phyloP scores from a whole-genome alignment of 2,113 vertebrate species.

The Notarius lentiginosus region DNA sequence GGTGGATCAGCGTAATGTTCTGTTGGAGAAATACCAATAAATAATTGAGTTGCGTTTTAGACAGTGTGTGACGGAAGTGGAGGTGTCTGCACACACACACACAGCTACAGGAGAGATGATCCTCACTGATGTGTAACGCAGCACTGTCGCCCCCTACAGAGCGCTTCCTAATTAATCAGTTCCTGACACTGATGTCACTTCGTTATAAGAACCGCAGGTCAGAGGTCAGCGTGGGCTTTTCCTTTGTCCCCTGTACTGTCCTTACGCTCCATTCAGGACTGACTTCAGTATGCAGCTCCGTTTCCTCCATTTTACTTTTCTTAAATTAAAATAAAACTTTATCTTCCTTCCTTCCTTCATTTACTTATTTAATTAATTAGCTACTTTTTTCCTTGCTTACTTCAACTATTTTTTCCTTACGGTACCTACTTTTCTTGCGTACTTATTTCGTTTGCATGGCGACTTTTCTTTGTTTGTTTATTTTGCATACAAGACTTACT shows the following conservation, averaged over 20 bases:
- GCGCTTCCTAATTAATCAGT: too few relatives aligned
- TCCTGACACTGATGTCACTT: too few relatives aligned
- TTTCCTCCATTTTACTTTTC: too few relatives aligned
- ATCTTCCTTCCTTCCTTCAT: background rate
- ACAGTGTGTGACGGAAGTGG: background rate
- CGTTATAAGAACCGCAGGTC: background rate
- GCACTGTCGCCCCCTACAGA: constrained; percentile 29
- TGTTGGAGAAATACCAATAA: background rate
- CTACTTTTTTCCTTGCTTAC: background rate
- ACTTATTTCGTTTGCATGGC: too few relatives aligned
- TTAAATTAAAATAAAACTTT: too few relatives aligned
- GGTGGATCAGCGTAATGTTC: background rate
- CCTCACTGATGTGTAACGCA: background rate
- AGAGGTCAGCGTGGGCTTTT: background rate
- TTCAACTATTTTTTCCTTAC: too few relatives aligned
- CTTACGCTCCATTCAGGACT: too few relatives aligned
- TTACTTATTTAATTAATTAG: background rate
- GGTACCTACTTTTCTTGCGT: too few relatives aligned
- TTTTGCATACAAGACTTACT: too few relatives aligned
- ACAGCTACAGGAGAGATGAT: background rate
- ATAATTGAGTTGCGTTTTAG: background rate
- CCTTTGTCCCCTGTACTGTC: too few relatives aligned
- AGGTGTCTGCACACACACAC: background rate
- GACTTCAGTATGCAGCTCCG: too few relatives aligned
- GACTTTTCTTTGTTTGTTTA: background rate